These are phyloP conservation scores for Sebastes kiyomatsui DNA, from an alignment of 2,797 vertebrate genomes.

Conservation along the genomic window DNA sequence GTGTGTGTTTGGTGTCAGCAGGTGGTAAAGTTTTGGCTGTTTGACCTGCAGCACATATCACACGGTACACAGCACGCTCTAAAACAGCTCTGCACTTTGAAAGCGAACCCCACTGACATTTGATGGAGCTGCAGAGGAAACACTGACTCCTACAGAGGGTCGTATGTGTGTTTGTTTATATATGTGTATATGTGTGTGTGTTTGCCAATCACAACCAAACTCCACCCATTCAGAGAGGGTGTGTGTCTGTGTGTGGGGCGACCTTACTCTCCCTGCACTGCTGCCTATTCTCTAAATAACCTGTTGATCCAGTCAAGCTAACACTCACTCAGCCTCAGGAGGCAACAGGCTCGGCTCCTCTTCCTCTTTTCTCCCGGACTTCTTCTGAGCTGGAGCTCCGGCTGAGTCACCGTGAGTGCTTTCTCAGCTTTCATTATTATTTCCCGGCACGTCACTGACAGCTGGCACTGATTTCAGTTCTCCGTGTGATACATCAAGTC, in stretches of 20 bases:
- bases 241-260: conserved; percentile 30
- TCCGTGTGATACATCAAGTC: not conserved
- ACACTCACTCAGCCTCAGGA: conserved; percentile 40
- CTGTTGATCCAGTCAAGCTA: conserved; percentile 74
- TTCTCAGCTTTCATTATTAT: conserved; percentile 2
- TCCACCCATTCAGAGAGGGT: conserved; percentile 63
- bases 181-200: conserved; percentile 14
- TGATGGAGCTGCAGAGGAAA: conserved; percentile 25
- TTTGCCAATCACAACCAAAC: conserved; percentile 58
- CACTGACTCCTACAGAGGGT: not conserved
- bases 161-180: not conserved
- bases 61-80: not conserved
- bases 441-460: not conserved
- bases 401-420: conserved; percentile 40
- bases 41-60: conserved; percentile 7
- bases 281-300: conserved; percentile 76
- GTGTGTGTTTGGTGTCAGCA: not conserved
- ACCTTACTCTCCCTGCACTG: conserved; percentile 6
- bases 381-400: conserved; percentile 7
- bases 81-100: conserved; percentile 33
- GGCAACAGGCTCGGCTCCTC: conserved; percentile 4
- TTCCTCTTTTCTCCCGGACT: conserved; percentile 27
- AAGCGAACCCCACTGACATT: conserved; percentile 68
- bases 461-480: not conserved
- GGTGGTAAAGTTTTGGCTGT: not conserved